Conservation (phyloP, 2,888 invertebrate species). For the Electrophaes corylata region DNA sequence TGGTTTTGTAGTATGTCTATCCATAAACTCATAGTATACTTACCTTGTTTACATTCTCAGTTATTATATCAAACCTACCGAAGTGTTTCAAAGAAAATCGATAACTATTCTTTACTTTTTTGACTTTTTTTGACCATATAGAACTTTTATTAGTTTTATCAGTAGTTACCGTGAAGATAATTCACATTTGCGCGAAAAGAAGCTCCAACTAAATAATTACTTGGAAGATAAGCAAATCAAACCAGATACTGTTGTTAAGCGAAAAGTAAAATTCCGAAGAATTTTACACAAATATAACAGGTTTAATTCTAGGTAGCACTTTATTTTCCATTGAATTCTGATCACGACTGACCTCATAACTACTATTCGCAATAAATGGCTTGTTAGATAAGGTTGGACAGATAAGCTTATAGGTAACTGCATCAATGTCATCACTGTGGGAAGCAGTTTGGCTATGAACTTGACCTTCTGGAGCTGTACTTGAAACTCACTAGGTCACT, state of each 20-base stretch:
- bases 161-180: too few relatives aligned
- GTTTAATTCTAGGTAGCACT: constrained; percentile 11
- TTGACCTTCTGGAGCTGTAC: constrained; percentile 42
- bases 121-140: too few relatives aligned
- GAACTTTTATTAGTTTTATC: too few relatives aligned
- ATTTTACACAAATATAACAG: constrained; percentile 9
- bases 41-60: constrained; percentile 39
- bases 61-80: constrained; percentile 70
- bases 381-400: constrained; percentile 47
- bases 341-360: constrained; percentile 45
- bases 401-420: constrained; percentile 50
- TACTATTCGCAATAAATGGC: constrained; percentile 43
- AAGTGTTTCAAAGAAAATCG: constrained; percentile 67
- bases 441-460: constrained; percentile 50
- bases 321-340: constrained; percentile 29
- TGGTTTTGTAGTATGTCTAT: constrained; percentile 15
- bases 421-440: constrained; percentile 51
- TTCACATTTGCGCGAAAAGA: constrained; percentile 35
- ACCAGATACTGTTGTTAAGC: constrained; percentile 9
- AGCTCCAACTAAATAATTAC: neutral
- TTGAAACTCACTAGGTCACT: neutral
- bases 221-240: neutral
- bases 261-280: constrained; percentile 15
- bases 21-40: constrained; percentile 36
- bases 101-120: neutral